Evolutionary conservation across 2,113 vertebrate genomes (phyloP).

Genomic region (Naja naja): DNA sequence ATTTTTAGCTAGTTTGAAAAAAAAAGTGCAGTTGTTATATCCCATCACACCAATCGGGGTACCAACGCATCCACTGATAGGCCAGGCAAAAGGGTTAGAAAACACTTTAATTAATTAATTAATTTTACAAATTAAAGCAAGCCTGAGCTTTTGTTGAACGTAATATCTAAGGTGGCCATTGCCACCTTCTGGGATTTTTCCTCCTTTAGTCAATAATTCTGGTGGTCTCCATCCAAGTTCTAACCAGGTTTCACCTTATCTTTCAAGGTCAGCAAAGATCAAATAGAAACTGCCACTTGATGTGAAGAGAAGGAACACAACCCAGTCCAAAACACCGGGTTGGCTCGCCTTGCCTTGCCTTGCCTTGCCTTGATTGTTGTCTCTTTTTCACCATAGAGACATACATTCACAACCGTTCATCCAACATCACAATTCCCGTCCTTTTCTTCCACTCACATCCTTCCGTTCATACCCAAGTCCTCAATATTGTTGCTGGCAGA

Average conservation of each 20-base stretch:
- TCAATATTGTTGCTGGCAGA: neutral
- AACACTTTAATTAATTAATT: neutral
- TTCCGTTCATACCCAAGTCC: neutral
- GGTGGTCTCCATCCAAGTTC: neutral
- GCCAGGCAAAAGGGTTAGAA: neutral
- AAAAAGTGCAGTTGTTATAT: neutral
- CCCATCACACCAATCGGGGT: neutral
- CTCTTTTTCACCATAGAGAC: neutral
- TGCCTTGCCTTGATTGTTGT: neutral
- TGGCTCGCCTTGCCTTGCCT: no score
- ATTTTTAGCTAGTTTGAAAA: neutral
- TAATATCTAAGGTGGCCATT: neutral
- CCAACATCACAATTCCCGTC: neutral
- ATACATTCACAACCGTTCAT: neutral
- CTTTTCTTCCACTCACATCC: neutral
- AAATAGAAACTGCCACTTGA: neutral
- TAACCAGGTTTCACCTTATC: neutral
- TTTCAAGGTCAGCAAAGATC: neutral
- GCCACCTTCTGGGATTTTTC: neutral
- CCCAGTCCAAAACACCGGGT: neutral
- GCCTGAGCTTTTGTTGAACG: neutral
- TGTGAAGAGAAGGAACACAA: neutral
- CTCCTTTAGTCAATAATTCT: neutral
- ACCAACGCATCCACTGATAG: no score
- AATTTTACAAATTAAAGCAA: neutral